Percentiles rank a stretch among this genome's conserved stretches.
phyloP scores from a whole-genome alignment of 2,888 invertebrate genomes.

The Chymomyza caudatula region DNA sequence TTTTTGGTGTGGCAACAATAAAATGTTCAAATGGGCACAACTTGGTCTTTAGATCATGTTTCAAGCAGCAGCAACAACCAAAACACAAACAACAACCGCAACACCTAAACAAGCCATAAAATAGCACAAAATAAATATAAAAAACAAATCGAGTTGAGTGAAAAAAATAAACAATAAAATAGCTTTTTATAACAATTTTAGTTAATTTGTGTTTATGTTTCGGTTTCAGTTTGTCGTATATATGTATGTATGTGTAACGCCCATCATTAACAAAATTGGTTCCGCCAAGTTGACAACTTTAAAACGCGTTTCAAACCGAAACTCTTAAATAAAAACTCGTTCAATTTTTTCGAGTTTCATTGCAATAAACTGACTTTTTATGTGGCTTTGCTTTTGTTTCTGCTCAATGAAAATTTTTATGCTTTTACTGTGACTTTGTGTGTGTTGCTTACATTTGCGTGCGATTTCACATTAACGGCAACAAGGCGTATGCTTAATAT shows the following conservation, averaged over 20 bases:
- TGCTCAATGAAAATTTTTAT: conserved; percentile 40
- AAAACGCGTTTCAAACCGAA: conserved; percentile 45
- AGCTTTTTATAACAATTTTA: conserved; percentile 61
- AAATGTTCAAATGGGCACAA: conserved; percentile 17
- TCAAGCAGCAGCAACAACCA: conserved; percentile 16
- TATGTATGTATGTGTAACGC: conserved; percentile 19
- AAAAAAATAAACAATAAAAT: conserved; percentile 46
- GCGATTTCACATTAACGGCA: conserved; percentile 42
- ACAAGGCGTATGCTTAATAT: conserved; percentile 70
- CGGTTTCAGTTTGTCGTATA: not conserved
- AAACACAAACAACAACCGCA: not conserved
- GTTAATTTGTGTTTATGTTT: conserved; percentile 58
- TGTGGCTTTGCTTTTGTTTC: conserved; percentile 22
- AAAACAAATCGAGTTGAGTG: conserved; percentile 11
- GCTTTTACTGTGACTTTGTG: conserved; percentile 49
- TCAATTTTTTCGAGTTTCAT: conserved; percentile 36
- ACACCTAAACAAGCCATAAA: conserved; percentile 12
- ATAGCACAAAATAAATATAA: not conserved
- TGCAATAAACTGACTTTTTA: conserved; percentile 47
- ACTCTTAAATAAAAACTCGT: conserved; percentile 36
- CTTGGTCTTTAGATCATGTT: conserved; percentile 53
- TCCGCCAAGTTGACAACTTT: conserved; percentile 64
- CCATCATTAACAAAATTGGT: conserved; percentile 67
- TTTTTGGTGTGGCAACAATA: conserved; percentile 21
- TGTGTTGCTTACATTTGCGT: conserved; percentile 30